Percentiles rank a stretch among this genome's conserved stretches.
These are phyloP conservation scores for Leptura quadrifasciata DNA, from an alignment of 2,888 invertebrate genomes.

Conservation along the genomic window DNA sequence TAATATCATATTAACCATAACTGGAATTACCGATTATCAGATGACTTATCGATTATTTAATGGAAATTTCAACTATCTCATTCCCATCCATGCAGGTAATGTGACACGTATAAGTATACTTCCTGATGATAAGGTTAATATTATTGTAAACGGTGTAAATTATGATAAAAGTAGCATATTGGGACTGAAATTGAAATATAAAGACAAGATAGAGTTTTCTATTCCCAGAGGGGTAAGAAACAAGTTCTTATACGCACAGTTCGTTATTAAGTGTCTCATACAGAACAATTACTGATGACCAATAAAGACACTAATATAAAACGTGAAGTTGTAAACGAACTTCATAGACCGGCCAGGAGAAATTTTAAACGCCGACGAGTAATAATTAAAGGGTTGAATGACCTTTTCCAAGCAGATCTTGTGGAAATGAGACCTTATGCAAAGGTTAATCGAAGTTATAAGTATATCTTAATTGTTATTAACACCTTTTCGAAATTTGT, in stretches of 20 bases:
- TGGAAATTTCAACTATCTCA: no score
- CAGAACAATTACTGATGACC: background rate
- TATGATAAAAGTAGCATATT: no score
- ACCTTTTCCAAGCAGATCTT: slow-evolving; percentile 71
- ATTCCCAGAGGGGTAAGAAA: background rate
- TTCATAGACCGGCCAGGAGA: slow-evolving; percentile 63
- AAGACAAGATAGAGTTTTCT: background rate
- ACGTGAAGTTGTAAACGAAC: slow-evolving; percentile 37
- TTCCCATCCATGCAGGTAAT: no score
- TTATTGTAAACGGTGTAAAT: no score
- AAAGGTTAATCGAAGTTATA: slow-evolving; percentile 61
- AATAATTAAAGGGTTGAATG: slow-evolving; percentile 67
- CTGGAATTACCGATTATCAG: background rate
- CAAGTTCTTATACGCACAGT: background rate
- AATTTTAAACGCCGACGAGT: slow-evolving; percentile 67
- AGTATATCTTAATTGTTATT: slow-evolving; percentile 65
- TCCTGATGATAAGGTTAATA: no score
- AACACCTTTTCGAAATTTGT: slow-evolving; percentile 61
- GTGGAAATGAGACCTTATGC: slow-evolving; percentile 66
- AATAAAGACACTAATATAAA: background rate
- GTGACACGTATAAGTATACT: no score
- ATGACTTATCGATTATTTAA: no score
- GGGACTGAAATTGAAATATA: background rate
- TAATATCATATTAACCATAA: background rate
- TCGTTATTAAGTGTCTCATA: no score